These are phyloP conservation scores for Enteromius argenteus DNA, from an alignment of 2,797 vertebrate species.

Conservation along the genomic window DNA sequence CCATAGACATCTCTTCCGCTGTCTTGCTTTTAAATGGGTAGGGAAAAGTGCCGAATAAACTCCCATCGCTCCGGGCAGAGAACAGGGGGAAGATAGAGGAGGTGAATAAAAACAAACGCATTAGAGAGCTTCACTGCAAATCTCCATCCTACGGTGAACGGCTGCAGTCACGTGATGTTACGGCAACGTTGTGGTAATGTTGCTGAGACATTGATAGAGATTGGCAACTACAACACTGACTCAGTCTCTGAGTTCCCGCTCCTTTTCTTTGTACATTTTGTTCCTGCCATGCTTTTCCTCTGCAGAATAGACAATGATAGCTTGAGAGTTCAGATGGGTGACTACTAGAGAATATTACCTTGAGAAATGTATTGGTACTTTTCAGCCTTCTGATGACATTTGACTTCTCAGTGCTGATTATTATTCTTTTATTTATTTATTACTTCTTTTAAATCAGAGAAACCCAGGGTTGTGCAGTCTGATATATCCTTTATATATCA, in stretches of 20 bases:
- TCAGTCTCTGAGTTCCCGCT: constrained; percentile 14
- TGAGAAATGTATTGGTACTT: not conserved
- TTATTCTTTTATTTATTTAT: not conserved
- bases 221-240: constrained; percentile 18
- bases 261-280: not conserved
- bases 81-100: not conserved
- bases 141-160: not conserved
- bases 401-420: not conserved
- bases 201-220: not conserved
- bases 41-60: constrained; percentile 23
- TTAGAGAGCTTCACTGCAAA: constrained; percentile 33
- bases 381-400: not conserved
- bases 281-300: not conserved
- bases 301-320: not conserved
- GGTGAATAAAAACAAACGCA: constrained; percentile 6
- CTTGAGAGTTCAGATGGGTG: not conserved
- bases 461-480: not conserved
- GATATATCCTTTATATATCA: not conserved
- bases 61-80: not conserved
- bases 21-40: constrained; percentile 22
- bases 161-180: constrained; percentile 3
- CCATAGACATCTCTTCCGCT: constrained; percentile 3
- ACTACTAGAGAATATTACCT: not conserved
- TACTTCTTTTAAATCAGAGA: not conserved
- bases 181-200: not conserved